phyloP scores from a whole-genome alignment of 2,888 invertebrate genomes.

The Adelognathus sp. region DNA sequence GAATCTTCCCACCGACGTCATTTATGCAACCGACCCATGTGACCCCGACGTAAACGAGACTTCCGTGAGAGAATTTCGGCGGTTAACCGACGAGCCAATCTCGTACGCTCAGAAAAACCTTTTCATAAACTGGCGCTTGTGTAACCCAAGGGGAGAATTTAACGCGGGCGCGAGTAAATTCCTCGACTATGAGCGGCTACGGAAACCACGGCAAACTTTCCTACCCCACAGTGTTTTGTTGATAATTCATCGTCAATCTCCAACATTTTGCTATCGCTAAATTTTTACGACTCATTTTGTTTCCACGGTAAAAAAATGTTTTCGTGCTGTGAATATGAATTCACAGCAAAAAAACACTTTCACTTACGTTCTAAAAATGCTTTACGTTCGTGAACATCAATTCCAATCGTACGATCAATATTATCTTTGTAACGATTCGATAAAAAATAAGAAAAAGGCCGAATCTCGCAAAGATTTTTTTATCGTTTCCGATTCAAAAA shows the following conservation, averaged over 20 bases:
- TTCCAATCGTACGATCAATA: too few species aligned
- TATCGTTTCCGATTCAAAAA: too few species aligned
- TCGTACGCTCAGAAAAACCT: slow-evolving; percentile 6
- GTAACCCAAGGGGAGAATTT: slow-evolving; percentile 19
- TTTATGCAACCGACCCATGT: slow-evolving; percentile 20
- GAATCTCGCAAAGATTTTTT: too few species aligned
- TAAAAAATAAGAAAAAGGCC: too few species aligned
- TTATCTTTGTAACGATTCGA: too few species aligned
- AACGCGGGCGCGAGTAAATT: not conserved
- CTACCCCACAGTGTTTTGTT: not conserved
- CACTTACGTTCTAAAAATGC: too few species aligned
- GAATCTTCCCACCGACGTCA: slow-evolving; percentile 37
- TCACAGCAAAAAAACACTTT: too few species aligned
- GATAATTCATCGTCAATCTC: not conserved
- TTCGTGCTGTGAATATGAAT: too few species aligned
- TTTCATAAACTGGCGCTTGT: slow-evolving; percentile 5
- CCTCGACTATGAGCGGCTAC: not conserved
- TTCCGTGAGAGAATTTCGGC: slow-evolving; percentile 18
- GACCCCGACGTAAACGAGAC: not conserved
- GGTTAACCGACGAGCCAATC: slow-evolving; percentile 2
- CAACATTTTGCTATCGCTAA: not conserved
- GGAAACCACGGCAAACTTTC: not conserved
- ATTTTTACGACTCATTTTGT: not conserved
- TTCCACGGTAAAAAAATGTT: not conserved
- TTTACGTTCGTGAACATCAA: too few species aligned